phyloP scores from a whole-genome alignment of 1,140 invertebrate genomes.

The Medauroidea extradentata region DNA sequence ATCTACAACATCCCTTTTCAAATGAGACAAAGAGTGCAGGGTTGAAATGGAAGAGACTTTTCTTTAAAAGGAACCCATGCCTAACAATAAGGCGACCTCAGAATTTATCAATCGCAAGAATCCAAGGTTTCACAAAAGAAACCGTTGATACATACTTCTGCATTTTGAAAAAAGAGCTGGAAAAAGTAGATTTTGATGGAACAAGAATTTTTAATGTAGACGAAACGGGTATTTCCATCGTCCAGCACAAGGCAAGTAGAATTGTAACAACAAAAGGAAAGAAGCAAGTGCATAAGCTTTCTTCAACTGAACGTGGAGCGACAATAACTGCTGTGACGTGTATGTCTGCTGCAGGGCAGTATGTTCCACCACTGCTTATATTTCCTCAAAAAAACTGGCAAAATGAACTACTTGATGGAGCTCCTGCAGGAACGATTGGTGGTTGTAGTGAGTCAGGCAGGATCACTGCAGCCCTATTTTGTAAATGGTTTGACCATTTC shows the following conservation, averaged over 20 bases:
- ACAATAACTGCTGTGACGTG: slow-evolving; percentile 33
- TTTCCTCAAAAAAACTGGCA: slow-evolving; percentile 31
- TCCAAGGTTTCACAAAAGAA: slow-evolving; percentile 1
- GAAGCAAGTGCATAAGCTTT: slow-evolving; percentile 12
- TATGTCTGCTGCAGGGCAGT: slow-evolving; percentile 34
- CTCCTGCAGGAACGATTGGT: slow-evolving; percentile 25
- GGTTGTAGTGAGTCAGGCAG: slow-evolving; percentile 32
- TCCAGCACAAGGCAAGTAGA: slow-evolving; percentile 22
- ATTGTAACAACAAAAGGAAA: slow-evolving; percentile 29
- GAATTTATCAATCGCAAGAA: background rate
- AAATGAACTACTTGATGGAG: slow-evolving; percentile 14
- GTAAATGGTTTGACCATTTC: slow-evolving; percentile 38
- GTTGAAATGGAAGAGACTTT: background rate
- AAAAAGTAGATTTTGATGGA: slow-evolving; percentile 16
- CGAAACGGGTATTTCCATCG: slow-evolving; percentile 16
- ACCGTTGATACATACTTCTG: background rate
- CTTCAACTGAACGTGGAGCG: slow-evolving; percentile 34
- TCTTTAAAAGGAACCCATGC: background rate
- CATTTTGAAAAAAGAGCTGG: slow-evolving; percentile 3
- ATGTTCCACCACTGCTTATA: slow-evolving; percentile 32
- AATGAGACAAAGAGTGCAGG: background rate
- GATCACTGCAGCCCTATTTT: slow-evolving; percentile 36
- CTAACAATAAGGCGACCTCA: background rate
- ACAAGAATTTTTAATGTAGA: slow-evolving; percentile 17
- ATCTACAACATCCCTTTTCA: slow-evolving; percentile 9